A percentile compares a stretch with the other conserved stretches of the same genome.
phyloP scores from a whole-genome alignment of 2,888 invertebrate species.

The Meteorus colon region DNA sequence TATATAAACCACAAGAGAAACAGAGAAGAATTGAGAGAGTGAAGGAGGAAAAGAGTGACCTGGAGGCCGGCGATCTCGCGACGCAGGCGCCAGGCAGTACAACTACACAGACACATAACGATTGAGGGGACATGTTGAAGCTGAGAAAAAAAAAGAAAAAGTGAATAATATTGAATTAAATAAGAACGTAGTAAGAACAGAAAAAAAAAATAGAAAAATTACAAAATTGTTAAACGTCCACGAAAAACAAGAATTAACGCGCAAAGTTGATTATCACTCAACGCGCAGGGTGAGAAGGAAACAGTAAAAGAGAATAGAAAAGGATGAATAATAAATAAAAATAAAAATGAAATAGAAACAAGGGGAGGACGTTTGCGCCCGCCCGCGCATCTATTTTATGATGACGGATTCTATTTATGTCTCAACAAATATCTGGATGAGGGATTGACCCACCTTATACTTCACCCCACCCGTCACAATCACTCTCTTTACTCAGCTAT shows the following conservation, averaged over 20 bases:
- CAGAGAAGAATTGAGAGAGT: conserved; percentile 30
- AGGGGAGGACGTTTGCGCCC: conserved; percentile 44
- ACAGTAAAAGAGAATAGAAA: background rate
- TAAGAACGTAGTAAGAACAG: background rate
- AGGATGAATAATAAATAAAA: background rate
- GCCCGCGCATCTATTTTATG: conserved; percentile 66
- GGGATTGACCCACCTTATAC: conserved; percentile 27
- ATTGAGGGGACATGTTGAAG: conserved; percentile 5
- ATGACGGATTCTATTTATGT: conserved; percentile 67
- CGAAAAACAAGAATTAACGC: background rate
- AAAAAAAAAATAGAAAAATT: background rate
- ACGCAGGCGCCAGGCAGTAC: conserved; percentile 45
- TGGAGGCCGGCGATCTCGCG: conserved; percentile 35
- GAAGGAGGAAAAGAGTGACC: conserved; percentile 16
- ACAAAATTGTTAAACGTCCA: conserved; percentile 28
- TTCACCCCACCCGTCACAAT: background rate
- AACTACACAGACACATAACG: conserved; percentile 15
- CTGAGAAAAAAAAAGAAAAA: background rate
- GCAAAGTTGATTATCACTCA: background rate
- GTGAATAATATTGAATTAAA: background rate
- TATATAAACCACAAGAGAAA: conserved; percentile 14
- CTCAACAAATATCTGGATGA: conserved; percentile 32
- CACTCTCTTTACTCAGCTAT: background rate
- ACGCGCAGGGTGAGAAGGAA: background rate
- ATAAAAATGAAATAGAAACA: conserved; percentile 12